Conservation (phyloP, 2,888 invertebrate genomes). For the Calameuta filiformis region DNA sequence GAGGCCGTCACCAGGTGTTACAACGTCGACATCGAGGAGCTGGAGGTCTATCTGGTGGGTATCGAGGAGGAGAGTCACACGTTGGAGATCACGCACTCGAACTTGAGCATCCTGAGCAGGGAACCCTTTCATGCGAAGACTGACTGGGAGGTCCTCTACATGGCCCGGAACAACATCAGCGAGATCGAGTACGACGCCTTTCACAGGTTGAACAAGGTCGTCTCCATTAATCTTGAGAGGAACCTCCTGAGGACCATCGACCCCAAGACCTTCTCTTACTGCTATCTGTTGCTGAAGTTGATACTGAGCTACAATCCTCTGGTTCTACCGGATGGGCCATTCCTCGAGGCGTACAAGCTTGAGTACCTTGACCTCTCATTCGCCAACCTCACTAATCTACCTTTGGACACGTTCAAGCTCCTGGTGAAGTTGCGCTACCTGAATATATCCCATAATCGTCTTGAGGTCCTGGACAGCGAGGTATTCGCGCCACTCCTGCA, state of each 20-base stretch:
- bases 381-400: slow-evolving; percentile 15
- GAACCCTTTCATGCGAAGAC: slow-evolving; percentile 15
- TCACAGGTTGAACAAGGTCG: slow-evolving; percentile 11
- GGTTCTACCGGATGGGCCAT: slow-evolving; percentile 5
- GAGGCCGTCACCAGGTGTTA: slow-evolving; percentile 19
- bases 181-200: slow-evolving; percentile 17
- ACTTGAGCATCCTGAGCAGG: slow-evolving; percentile 8
- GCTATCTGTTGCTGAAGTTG: slow-evolving; percentile 19
- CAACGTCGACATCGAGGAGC: slow-evolving; percentile 17
- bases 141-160: slow-evolving; percentile 19
- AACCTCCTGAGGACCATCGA: slow-evolving; percentile 12
- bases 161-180: slow-evolving; percentile 15
- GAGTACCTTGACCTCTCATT: slow-evolving; percentile 20
- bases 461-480: slow-evolving; percentile 19
- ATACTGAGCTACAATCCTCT: slow-evolving; percentile 18
- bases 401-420: slow-evolving; percentile 12
- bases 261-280: slow-evolving; percentile 17
- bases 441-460: slow-evolving; percentile 17
- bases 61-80: slow-evolving; percentile 15
- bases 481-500: slow-evolving; percentile 16
- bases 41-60: slow-evolving; percentile 2
- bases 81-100: slow-evolving; percentile 19
- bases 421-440: slow-evolving; percentile 17
- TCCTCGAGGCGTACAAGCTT: slow-evolving; percentile 18
- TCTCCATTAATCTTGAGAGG: slow-evolving; percentile 18